Base-by-base conservation (phyloP, 2,888 invertebrate species). In the Trimorus sp. region DNA sequence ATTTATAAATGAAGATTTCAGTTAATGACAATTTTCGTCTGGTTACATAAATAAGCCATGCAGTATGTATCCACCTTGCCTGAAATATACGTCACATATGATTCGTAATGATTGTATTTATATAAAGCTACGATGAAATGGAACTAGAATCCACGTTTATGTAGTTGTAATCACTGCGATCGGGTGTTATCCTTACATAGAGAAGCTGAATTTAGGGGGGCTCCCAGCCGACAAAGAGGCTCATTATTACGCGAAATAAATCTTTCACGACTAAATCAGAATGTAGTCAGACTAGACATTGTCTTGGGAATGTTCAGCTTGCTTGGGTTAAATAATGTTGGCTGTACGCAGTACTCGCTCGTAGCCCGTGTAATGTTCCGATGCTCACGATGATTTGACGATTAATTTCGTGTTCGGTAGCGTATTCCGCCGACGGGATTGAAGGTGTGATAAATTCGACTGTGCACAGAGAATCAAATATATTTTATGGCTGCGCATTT, bases 221-320 rank as follows among this genome's bases (percentile, higher is more conserved):
- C 75, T 80, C 68, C 65, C 51, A 81, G 78, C 69, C 65, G 78
- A 77, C 65, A 60, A 60, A 79, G 74, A 60, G 42, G 76, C 84
- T 84, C 83, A 85, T 87, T 86, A 85, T 84, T 83, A 74, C 75
- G 63, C 54, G 74, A 69, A 73, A 78, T 86, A 83, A 85, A 85
- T 86, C 85, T 86, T 86, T 86, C 83, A 86, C 80, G 84, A 82
- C 75, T 75, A 84, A 87, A 86, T 86, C 84, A 83, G 82, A 78
- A 75, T 65, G 69, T 66, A 68, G 68, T 40, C 76, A 76, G 78
- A 71, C 82, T 73, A 74, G 71, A 79, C 83, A 81, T 83, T 85
- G 79, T 83, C 84, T 84, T 82, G 74, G 79, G 53, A 65, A 59
- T 65, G 65, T 65, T 78, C 40, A 70, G 75, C 38, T 75, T 66